These are phyloP conservation scores for Sebastes diploproa DNA, from an alignment of 2,797 vertebrate species.

Conservation along the genomic window DNA sequence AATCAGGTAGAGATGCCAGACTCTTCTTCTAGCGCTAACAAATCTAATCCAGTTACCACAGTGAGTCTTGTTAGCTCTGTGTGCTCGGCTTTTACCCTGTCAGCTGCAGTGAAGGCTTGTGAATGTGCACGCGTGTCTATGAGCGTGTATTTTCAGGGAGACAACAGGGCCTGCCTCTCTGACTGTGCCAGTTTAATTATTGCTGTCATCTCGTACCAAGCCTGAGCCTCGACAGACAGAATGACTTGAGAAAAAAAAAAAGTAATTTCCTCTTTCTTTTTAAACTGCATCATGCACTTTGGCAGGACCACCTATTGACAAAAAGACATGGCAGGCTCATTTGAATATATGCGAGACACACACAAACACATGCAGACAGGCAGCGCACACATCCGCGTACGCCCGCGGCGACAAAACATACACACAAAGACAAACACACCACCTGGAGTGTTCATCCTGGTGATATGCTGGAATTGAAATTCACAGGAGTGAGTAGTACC, in stretches of 20 bases:
- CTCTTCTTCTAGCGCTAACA: slow-evolving; percentile 26
- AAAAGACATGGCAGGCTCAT: slow-evolving; percentile 48
- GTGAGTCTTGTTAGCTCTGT: slow-evolving; percentile 44
- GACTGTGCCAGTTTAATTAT: slow-evolving; percentile 75
- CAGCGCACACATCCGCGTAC: background rate
- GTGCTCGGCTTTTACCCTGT: slow-evolving; percentile 38
- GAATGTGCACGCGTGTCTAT: background rate
- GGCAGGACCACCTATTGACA: slow-evolving; percentile 61
- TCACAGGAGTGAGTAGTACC: slow-evolving; percentile 50
- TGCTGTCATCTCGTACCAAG: slow-evolving; percentile 65
- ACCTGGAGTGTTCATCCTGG: slow-evolving; percentile 35
- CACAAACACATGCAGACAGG: slow-evolving; percentile 18
- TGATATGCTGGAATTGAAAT: slow-evolving; percentile 58
- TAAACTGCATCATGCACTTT: slow-evolving; percentile 56
- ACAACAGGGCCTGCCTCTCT: slow-evolving; percentile 49
- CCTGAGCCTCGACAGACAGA: slow-evolving; percentile 26
- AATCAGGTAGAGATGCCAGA: slow-evolving; percentile 14
- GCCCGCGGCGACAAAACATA: slow-evolving; percentile 18
- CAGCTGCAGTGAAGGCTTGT: slow-evolving; percentile 35
- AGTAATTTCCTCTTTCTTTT: slow-evolving; percentile 69
- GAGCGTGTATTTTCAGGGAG: slow-evolving; percentile 20
- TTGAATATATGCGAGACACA: slow-evolving; percentile 50
- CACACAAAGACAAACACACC: slow-evolving; percentile 49
- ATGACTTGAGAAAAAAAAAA: slow-evolving; percentile 66
- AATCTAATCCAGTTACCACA: slow-evolving; percentile 43